Evolutionary conservation across 2,113 vertebrate genomes (phyloP).

Genomic region (Hyperopisus bebe): DNA sequence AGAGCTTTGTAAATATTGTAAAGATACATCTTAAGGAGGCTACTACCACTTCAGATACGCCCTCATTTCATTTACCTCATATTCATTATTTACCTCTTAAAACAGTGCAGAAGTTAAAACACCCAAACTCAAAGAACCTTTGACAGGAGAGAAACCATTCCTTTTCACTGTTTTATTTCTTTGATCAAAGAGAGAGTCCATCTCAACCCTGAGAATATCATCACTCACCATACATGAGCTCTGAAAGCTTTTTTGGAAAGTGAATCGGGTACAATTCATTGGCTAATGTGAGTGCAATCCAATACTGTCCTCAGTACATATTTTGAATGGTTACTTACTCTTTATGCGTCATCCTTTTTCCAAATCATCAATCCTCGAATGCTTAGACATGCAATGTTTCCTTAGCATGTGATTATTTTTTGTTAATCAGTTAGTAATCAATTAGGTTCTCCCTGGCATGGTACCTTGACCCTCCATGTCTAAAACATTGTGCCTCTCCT

Average conservation of each 20-base stretch:
- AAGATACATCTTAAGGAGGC: background rate
- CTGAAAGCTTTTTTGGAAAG: background rate
- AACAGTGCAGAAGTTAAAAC: background rate
- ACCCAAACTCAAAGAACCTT: background rate
- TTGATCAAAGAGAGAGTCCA: background rate
- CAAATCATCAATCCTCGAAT: background rate
- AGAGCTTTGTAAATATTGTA: background rate
- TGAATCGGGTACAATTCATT: background rate
- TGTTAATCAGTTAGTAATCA: background rate
- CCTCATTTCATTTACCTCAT: background rate
- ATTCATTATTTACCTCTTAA: background rate
- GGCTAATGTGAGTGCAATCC: background rate
- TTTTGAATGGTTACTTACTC: background rate
- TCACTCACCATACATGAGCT: background rate
- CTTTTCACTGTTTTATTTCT: background rate
- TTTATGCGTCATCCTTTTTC: background rate
- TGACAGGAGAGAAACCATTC: background rate
- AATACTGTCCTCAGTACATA: background rate
- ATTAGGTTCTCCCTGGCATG: background rate
- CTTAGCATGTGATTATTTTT: background rate
- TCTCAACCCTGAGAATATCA: background rate
- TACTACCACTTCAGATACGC: background rate
- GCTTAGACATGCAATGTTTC: background rate
- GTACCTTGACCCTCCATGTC: background rate
- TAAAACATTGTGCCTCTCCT: background rate